phyloP scores from a whole-genome alignment of 2,797 vertebrate genomes.

The Phrynocephalus guinanensis region DNA sequence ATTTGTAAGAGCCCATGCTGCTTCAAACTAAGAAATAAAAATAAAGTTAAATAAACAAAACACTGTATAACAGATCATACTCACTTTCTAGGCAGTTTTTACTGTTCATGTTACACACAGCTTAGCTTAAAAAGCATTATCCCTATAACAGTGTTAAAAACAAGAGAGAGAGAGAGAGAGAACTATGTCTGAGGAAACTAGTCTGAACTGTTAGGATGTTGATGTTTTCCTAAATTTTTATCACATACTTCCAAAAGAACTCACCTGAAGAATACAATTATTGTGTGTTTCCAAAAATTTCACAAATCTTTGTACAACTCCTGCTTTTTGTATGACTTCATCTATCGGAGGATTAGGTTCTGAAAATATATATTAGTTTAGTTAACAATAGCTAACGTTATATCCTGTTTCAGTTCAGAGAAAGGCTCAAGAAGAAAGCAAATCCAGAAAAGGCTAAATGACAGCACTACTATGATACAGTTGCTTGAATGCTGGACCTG shows the following conservation, averaged over 20 bases:
- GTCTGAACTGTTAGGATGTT: background rate
- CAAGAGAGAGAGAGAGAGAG: background rate
- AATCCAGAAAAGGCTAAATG: background rate
- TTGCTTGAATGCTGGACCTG: background rate
- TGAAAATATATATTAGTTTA: slow-evolving; percentile 65
- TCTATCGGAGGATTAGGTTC: slow-evolving; percentile 95
- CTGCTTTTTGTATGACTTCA: slow-evolving; percentile 90
- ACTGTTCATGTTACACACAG: background rate
- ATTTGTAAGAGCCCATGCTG: slow-evolving; percentile 97
- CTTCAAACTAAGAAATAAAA: slow-evolving; percentile 87
- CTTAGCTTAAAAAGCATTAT: background rate
- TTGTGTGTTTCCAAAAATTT: slow-evolving; percentile 94
- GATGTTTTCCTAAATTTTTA: background rate
- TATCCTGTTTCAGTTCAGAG: background rate
- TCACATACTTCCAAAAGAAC: slow-evolving; percentile 37
- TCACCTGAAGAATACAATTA: slow-evolving; percentile 95
- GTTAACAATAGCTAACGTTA: slow-evolving; percentile 22
- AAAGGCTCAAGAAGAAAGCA: background rate
- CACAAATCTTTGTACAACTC: slow-evolving; percentile 90
- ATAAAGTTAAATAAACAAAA: background rate
- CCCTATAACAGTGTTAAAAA: background rate
- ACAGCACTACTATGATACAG: background rate
- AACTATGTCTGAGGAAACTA: background rate
- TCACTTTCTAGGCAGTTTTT: background rate
- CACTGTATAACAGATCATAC: background rate